These are phyloP conservation scores for Drosophila affinis DNA, from an alignment of 2,888 invertebrate genomes.

Conservation along the genomic window DNA sequence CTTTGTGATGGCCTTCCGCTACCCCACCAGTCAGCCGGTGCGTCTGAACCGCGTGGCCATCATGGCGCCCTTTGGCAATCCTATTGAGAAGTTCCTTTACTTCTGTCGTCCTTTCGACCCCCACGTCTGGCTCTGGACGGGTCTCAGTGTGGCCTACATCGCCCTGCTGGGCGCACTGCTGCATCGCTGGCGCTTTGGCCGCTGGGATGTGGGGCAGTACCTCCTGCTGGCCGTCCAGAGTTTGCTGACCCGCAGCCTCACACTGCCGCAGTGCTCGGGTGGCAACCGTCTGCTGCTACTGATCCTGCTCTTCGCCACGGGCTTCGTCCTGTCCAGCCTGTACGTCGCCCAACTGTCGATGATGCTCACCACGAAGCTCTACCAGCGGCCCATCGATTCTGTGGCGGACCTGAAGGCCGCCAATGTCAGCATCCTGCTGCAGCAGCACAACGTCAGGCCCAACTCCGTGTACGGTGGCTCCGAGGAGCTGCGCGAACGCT, in stretches of 20 bases:
- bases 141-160: slow-evolving; percentile 21
- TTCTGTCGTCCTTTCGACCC: slow-evolving; percentile 50
- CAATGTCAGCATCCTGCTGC: slow-evolving; percentile 35
- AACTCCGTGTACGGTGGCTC: slow-evolving; percentile 33
- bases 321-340: slow-evolving; percentile 32
- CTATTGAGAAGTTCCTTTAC: slow-evolving; percentile 52
- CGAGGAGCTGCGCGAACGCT: slow-evolving; percentile 29
- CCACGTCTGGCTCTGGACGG: slow-evolving; percentile 20
- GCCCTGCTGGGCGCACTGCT: slow-evolving; percentile 26
- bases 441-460: slow-evolving; percentile 16
- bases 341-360: slow-evolving; percentile 56
- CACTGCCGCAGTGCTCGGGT: slow-evolving; percentile 9
- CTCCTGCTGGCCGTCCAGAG: slow-evolving; percentile 50
- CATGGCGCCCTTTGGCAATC: slow-evolving; percentile 41
- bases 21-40: slow-evolving; percentile 32
- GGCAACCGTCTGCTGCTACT: slow-evolving; percentile 8
- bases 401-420: slow-evolving; percentile 50
- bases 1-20: slow-evolving; percentile 26
- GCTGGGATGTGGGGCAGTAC: slow-evolving; percentile 41
- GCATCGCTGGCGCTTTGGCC: slow-evolving; percentile 16
- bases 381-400: slow-evolving; percentile 52
- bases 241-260: slow-evolving; percentile 18
- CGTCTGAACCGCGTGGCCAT: slow-evolving; percentile 38
- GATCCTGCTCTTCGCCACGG: slow-evolving; percentile 28
- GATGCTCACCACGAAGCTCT: slow-evolving; percentile 55